Evolutionary conservation across 1,140 invertebrate species (phyloP).

Genomic region (Acromyrmex echinatior): DNA sequence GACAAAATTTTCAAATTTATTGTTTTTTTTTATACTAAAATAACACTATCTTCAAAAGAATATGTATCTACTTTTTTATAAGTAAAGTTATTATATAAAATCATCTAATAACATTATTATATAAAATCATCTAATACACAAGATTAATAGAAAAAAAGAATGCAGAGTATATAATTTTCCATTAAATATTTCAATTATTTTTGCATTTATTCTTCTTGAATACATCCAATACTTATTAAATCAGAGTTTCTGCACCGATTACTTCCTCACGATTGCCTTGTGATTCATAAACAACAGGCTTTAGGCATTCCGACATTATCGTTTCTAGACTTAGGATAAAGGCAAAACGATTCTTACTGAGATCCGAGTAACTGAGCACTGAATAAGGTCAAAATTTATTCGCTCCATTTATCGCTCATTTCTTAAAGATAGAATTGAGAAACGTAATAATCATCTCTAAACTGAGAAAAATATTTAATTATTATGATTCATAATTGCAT

Average conservation of each 20-base stretch:
- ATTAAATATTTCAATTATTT: constrained; percentile 7
- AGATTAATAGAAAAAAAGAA: not conserved
- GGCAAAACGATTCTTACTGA: constrained; percentile 9
- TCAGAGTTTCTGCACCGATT: constrained; percentile 16
- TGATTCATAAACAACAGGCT: constrained; percentile 40
- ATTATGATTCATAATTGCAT: too few species aligned
- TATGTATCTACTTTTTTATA: not conserved
- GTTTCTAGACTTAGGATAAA: constrained; percentile 36
- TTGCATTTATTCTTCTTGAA: not conserved
- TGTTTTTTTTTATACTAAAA: not conserved
- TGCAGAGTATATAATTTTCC: not conserved
- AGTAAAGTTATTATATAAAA: constrained; percentile 8
- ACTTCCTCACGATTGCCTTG: constrained; percentile 33
- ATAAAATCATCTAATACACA: not conserved
- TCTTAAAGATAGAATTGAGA: not conserved
- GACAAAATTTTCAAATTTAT: not conserved
- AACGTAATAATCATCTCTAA: not conserved
- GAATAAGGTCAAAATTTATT: constrained; percentile 50
- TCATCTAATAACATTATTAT: not conserved
- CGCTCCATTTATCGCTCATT: constrained; percentile 50
- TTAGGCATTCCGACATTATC: constrained; percentile 37
- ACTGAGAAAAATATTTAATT: too few species aligned
- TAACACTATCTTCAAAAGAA: not conserved
- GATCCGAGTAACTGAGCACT: not conserved
- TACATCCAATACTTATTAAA: constrained; percentile 15